Conservation (phyloP, 2,797 vertebrate species). For the Xiphophorus birchmanni region DNA sequence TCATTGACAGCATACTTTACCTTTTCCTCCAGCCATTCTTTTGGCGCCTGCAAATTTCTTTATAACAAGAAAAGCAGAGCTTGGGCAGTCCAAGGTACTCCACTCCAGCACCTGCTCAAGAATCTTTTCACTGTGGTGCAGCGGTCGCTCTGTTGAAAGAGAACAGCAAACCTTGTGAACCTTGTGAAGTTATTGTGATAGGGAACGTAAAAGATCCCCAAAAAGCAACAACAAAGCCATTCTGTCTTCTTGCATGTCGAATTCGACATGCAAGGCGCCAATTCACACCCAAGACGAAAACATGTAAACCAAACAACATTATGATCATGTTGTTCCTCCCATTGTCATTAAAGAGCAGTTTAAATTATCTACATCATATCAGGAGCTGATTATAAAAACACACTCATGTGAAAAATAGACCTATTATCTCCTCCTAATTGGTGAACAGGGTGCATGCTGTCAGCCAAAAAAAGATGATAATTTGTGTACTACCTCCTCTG, state of each 20-base stretch:
- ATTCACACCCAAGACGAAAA: constrained; percentile 52
- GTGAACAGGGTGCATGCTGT: constrained; percentile 72
- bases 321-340: constrained; percentile 62
- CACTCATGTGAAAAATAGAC: constrained; percentile 84
- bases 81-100: constrained; percentile 88
- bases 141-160: constrained; percentile 86
- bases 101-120: constrained; percentile 94
- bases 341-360: constrained; percentile 73
- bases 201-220: background rate
- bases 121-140: constrained; percentile 93
- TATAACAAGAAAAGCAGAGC: constrained; percentile 90
- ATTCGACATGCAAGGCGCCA: constrained; percentile 44
- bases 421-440: constrained; percentile 83
- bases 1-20: constrained; percentile 46
- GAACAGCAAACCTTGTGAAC: constrained; percentile 3
- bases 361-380: constrained; percentile 81
- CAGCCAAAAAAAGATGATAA: constrained; percentile 60
- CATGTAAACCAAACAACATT: constrained; percentile 49
- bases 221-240: background rate
- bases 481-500: constrained; percentile 64
- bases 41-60: constrained; percentile 84
- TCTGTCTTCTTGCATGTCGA: constrained; percentile 11
- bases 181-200: constrained; percentile 6
- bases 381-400: constrained; percentile 84
- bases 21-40: constrained; percentile 51